Evolutionary conservation across 1,140 invertebrate species (phyloP), one percentile per base, ranked within the genome.

Genomic region (Hycleus cichorii): DNA sequence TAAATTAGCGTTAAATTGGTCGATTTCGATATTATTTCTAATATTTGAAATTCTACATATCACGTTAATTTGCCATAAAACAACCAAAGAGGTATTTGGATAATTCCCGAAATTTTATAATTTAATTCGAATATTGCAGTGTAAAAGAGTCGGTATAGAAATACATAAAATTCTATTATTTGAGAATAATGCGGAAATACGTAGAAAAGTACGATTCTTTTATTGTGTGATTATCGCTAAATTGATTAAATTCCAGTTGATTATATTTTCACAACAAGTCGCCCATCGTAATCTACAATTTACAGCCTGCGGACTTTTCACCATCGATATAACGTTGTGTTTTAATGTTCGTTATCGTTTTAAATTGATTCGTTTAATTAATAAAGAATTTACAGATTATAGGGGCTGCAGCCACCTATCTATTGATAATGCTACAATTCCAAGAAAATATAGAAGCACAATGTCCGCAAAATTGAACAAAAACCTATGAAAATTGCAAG

Each of bases 361-460:
- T 18, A 18, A 32, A 32, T 32, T 7, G 32, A 18, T 18, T 32
- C 3, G 32, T 5, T 32, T 5, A 32, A 32, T 39, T 49, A 44
- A 4, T 24, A 9, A 38, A 26, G n/a, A 27, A 38, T 43, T 52
- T 11, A 53, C 26, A 62, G 59, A 55, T 59, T 39, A 38, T 52
- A 43, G 49, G 52, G 3, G 39, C 63, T 40, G 47, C 47, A 38
- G 43, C 59, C 4, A 59, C 51, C n/a, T 64, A 61, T 40, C 42
- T 61, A 43, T 11, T 59, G 27, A 54, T 64, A 25, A 57, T 62
- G 57, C 39, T 62, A 32, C 63, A 64, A 51, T 62, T 60, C 47
- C 58, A 64, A 57, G 58, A 64, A 58, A 53, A 54, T 46, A 46
- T 52, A 44, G 46, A 55, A 50, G 46, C 58, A 24, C 39, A 57